phyloP scores from a whole-genome alignment of 2,888 invertebrate species.

The Pammene aurita region DNA sequence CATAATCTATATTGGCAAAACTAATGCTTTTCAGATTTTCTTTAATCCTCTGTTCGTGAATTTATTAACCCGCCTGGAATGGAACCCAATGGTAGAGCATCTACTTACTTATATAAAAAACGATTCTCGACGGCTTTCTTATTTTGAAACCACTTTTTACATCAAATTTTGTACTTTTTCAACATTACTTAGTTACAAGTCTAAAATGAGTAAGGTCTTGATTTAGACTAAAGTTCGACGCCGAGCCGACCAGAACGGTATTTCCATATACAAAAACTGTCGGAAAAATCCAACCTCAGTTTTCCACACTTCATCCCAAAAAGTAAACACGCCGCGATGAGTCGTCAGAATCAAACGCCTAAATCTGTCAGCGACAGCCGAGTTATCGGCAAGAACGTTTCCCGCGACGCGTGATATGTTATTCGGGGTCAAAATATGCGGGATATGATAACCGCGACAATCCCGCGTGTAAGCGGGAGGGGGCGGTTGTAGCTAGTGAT shows the following conservation, averaged over 20 bases:
- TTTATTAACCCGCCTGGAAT: no score
- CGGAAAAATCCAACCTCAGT: not conserved
- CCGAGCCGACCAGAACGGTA: not conserved
- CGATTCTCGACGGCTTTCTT: no score
- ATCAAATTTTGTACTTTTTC: no score
- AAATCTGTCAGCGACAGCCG: slow-evolving; percentile 37
- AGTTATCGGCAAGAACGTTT: slow-evolving; percentile 36
- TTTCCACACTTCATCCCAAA: slow-evolving; percentile 21
- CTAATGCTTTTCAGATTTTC: no score
- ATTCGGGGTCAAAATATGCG: slow-evolving; percentile 41
- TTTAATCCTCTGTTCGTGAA: no score
- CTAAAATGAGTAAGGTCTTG: no score
- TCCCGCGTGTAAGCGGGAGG: slow-evolving; percentile 25
- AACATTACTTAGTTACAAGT: no score
- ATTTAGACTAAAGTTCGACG: no score
- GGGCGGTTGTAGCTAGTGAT: slow-evolving; percentile 9
- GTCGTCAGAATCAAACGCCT: slow-evolving; percentile 38
- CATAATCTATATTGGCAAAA: no score
- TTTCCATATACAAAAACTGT: not conserved
- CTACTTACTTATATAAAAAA: no score
- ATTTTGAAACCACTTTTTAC: no score
- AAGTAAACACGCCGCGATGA: slow-evolving; percentile 32
- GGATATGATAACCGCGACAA: slow-evolving; percentile 37
- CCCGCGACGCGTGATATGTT: slow-evolving; percentile 35
- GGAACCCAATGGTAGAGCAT: no score